Base-by-base conservation (phyloP, 2,113 vertebrate genomes). In the Cinclus mexicanus region DNA sequence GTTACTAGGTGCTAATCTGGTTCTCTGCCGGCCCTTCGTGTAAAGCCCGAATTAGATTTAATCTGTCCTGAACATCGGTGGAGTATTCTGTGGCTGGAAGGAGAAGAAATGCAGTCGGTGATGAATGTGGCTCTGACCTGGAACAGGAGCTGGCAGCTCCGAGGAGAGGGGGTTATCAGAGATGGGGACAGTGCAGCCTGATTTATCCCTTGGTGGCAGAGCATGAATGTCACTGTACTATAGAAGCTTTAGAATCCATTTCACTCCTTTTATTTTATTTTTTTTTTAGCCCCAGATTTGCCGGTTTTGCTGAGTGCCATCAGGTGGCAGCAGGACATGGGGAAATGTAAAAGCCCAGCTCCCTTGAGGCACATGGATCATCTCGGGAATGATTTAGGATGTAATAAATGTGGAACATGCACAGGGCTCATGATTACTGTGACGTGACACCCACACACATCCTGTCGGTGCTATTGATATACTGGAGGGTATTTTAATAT, bases 1-100 rank as follows among this genome's bases (percentile, higher is more conserved):
- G 0, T 44, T 60, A 42, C 2, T 3, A 1, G 3, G 7, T 1
- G 2, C 76, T 35, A 8, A 20, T 65, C 35, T 14, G 68, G 24
- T 33, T 91, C 53, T 75, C 53, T 59, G 44, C 25, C 4, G 14
- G 39, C 68, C 42, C n/a, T 2, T 7, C 4, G 2, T 17, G 1
- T 3, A 5, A 42, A 4, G 56, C 29, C 42, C 22, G 4, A 1
- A 6, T 13, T 1, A 10, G 46, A 33, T 39, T 29, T 29, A 37
- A 55, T 47, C 53, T 53, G 53, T 41, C 10, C 2, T 63, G 28
- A 29, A 31, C 19, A 4, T 0, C 1, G 19, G 13, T 14, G 19
- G 17, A 39, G 23, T 59, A 21, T 39, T 35, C 8, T 37, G 35
- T 24, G 67, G 28, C 65, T 55, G 16, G 59, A 37, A 75, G 21